These are phyloP conservation scores for Drepana falcataria DNA, from an alignment of 2,888 invertebrate genomes.

Conservation along the genomic window DNA sequence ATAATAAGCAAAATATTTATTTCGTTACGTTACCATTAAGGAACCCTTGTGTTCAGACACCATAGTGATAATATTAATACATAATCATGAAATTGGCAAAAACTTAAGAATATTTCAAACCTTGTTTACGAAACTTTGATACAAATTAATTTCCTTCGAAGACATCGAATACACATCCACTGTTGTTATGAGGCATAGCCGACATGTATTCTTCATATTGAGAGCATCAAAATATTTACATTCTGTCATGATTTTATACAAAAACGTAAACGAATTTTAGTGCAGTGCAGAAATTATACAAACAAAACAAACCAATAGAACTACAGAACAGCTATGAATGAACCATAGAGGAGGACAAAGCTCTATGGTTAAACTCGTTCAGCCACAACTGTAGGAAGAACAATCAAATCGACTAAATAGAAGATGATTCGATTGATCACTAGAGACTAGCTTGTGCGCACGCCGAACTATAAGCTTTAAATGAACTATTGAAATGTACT, in stretches of 20 bases:
- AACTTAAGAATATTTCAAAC: slow-evolving; percentile 21
- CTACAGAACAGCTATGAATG: too few species aligned
- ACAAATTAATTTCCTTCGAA: slow-evolving; percentile 27
- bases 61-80: neutral
- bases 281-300: neutral
- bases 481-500: too few species aligned
- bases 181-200: slow-evolving; percentile 34
- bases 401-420: too few species aligned
- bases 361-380: too few species aligned
- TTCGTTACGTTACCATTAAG: too few species aligned
- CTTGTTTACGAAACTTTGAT: slow-evolving; percentile 27
- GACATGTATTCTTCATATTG: slow-evolving; percentile 26
- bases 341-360: too few species aligned
- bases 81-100: slow-evolving; percentile 2
- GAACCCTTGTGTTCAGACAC: neutral
- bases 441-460: too few species aligned
- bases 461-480: too few species aligned
- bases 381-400: too few species aligned
- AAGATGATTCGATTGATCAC: too few species aligned
- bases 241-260: slow-evolving; percentile 15
- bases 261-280: neutral
- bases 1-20: too few species aligned
- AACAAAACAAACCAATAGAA: neutral
- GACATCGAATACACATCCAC: slow-evolving; percentile 33
- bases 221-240: slow-evolving; percentile 9